Evolutionary conservation across 53 echinoderm and acorn worm genomes (phyloP).

Genomic region (Patiria pectinifera): DNA sequence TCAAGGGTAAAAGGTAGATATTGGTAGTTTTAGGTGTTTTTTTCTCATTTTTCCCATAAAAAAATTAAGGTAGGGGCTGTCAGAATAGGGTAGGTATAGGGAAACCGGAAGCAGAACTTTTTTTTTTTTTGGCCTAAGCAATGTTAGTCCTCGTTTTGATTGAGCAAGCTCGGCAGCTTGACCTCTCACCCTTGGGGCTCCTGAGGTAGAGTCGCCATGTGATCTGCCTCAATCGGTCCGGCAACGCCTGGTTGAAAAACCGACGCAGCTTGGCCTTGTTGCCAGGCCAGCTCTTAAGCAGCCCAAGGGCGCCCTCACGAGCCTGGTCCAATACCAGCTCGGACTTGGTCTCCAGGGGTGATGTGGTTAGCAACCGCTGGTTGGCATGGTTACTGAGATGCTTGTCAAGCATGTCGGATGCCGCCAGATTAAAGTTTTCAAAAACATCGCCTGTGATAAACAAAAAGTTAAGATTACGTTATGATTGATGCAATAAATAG

Average conservation of each 20-base stretch:
- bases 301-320: slow-evolving; percentile 75
- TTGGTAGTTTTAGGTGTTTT: too few species aligned
- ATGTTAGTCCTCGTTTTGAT: too few species aligned
- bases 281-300: slow-evolving; percentile 89
- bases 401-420: slow-evolving; percentile 66
- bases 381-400: slow-evolving; percentile 72
- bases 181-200: slow-evolving; percentile 79
- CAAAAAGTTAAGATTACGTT: not conserved
- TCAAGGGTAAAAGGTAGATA: too few species aligned
- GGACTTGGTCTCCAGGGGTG: slow-evolving; percentile 73
- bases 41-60: too few species aligned
- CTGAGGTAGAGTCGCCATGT: slow-evolving; percentile 82
- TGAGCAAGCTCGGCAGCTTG: not conserved
- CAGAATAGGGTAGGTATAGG: too few species aligned
- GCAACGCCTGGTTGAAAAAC: slow-evolving; percentile 83
- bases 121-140: too few species aligned
- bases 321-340: slow-evolving; percentile 79
- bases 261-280: slow-evolving; percentile 81
- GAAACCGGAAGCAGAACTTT: too few species aligned
- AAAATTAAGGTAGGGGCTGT: too few species aligned
- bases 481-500: too few species aligned
- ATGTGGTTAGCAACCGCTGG: slow-evolving; percentile 67
- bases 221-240: slow-evolving; percentile 73
- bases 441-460: slow-evolving; percentile 64
- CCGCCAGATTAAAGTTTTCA: slow-evolving; percentile 45